Evolutionary conservation across 1,140 invertebrate genomes (phyloP), one percentile per base, ranked within the genome.

Genomic region (Lepidostoma basale): DNA sequence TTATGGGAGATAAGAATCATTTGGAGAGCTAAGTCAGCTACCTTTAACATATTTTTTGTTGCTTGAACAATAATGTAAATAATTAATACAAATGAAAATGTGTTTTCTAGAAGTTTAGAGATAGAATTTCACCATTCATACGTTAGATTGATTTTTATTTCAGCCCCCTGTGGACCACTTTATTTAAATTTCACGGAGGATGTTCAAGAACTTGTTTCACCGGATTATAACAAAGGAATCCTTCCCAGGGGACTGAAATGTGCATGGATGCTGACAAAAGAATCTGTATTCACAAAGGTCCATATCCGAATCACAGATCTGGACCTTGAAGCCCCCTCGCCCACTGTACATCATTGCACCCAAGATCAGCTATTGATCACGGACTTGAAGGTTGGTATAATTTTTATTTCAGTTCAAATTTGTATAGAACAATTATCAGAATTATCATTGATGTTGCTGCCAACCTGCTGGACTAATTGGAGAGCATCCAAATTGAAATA

Each of bases 231-330:
- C 2, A 14, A 64, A 16, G 65, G 65, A 45, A 18, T 22, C 16
- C 1, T 67, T n/a, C 3, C 23, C 8, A 68, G 39, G 49, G 69
- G 65, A 36, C 45, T 71, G 5, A 36, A 65, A n/a, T 71, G 69
- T 52, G 23, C 12, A 20, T 70, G 69, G 69, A 33, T 56, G 8
- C 22, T 67, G 4, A 33, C 10, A 6, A 8, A 42, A 5, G 22
- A 58, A 5, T 1, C 5, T 6, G 6, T 10, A 39, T 5, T 10
- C 8, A 6, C 12, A 9, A 8, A 14, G 10, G 44, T 70, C 2
- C 54, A 60, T 44, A 10, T 70, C 3, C 18, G 30, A 33, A 23
- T 70, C 3, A 44, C 28, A 18, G 23, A 65, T 40, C 12, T 66
- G 5, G 68, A 70, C 22, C 30, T 70, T 42, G 18, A 44, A 20